Evolutionary conservation across 2,888 invertebrate species (phyloP), one percentile per base, ranked within the genome.

Genomic region (Chrysodeixis includens): DNA sequence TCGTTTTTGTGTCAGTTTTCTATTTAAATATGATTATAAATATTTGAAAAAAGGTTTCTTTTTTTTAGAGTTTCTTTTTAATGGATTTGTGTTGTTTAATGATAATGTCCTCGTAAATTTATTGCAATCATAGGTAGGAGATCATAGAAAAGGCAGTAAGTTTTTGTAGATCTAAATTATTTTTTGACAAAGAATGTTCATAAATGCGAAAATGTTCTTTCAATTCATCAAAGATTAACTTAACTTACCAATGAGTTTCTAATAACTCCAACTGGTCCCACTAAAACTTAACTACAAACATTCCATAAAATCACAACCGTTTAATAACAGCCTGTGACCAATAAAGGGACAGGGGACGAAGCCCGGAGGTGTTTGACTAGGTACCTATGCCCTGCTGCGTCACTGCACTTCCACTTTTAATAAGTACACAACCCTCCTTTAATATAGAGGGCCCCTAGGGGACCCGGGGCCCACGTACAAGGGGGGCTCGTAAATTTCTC

Each of bases 341-440:
- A 84, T 74, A 77, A 68, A 79, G 82, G 81, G 82, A 59, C 65
- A 59, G 83, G 76, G 74, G 76, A 73, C 81, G 73, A 83, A 76
- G 88, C 91, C 90, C 76, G 76, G 73, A 92, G 90, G 91, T 90
- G 89, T 92, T 91, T 92, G 86, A 66, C 55, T 71, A 66, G 83
- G 81, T 81, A 26, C 26, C 26, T 26, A 76, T 81, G 78, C 76
- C 84, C 83, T 74, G 75, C 79, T 82, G 84, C 77, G 76, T 74
- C 76, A 62, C 72, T 90, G 88, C 91, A 90, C 87, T 90, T 85
- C 87, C 86, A 82, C 86, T 87, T 92, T 92, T 93, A 92, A 93
- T 93, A 93, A 92, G 88, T 87, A 85, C 82, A 78, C 87, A 84
- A 87, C 90, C 93, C 93, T 90, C 85, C 86, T 91, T 93, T 93